Conservation (phyloP, 2,888 invertebrate genomes). For the Glyphotaelius pellucidus region DNA sequence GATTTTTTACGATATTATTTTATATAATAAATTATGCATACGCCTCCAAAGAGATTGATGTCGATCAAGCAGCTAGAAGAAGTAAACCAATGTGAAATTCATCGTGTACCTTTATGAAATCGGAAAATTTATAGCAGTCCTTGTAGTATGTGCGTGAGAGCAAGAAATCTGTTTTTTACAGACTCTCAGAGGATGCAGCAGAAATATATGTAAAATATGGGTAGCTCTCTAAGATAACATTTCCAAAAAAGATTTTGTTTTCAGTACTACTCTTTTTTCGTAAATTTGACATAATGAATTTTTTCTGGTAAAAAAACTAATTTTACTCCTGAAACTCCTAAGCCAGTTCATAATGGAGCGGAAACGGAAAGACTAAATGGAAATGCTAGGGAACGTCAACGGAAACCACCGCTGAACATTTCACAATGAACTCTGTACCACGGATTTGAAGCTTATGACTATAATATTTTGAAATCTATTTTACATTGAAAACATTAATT, state of each 20-base stretch:
- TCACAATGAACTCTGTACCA: neutral
- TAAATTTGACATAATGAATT: neutral
- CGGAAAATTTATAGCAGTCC: no score
- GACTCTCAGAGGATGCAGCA: neutral
- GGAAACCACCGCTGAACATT: neutral
- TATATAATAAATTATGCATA: no score
- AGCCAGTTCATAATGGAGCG: neutral
- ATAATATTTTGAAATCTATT: neutral
- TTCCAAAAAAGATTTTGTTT: neutral
- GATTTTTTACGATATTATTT: no score
- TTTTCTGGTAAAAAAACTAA: neutral
- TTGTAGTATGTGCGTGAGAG: neutral
- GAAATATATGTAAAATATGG: neutral
- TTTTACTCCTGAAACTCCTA: slow-evolving; percentile 67
- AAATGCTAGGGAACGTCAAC: neutral
- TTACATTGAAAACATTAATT: neutral
- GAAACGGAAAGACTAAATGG: slow-evolving; percentile 3
- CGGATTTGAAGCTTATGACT: neutral
- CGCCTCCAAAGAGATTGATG: neutral
- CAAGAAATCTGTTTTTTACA: neutral
- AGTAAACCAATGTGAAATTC: neutral
- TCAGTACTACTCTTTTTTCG: neutral
- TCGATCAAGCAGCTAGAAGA: neutral
- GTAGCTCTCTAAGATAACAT: neutral
- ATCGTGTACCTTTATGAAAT: neutral